A percentile compares a stretch with the other conserved stretches of the same genome.
These are phyloP conservation scores for Pharmacophagus antenor DNA, from an alignment of 2,888 invertebrate species.

Conservation along the genomic window DNA sequence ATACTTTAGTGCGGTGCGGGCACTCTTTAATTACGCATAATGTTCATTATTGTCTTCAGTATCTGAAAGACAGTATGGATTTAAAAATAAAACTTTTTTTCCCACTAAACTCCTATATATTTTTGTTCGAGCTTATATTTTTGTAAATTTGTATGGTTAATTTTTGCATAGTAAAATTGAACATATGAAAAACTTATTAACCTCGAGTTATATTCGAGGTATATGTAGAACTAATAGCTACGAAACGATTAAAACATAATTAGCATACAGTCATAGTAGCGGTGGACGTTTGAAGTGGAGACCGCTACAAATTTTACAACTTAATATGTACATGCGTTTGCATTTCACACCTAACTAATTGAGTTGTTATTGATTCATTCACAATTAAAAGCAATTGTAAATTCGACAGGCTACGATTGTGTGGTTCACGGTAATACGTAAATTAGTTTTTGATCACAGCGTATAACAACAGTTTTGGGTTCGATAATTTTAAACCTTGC, in stretches of 20 bases:
- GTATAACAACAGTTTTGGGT: conserved; percentile 51
- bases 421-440: conserved; percentile 31
- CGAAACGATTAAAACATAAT: conserved; percentile 10
- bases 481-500: conserved; percentile 42
- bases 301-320: conserved; percentile 27
- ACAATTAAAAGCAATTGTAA: conserved; percentile 38
- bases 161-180: not conserved
- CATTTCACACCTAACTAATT: conserved; percentile 41
- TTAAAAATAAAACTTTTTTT: no score
- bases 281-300: conserved; percentile 21
- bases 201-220: conserved; percentile 7
- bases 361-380: conserved; percentile 38
- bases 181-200: conserved; percentile 9
- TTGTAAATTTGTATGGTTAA: no score
- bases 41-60: conserved; percentile 43
- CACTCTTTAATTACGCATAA: conserved; percentile 47
- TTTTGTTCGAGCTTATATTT: no score
- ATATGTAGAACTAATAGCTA: conserved; percentile 13
- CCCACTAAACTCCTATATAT: no score
- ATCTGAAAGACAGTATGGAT: conserved; percentile 40
- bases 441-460: conserved; percentile 37
- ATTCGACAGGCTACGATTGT: conserved; percentile 38
- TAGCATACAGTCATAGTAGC: conserved; percentile 26
- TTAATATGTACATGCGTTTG: conserved; percentile 35
- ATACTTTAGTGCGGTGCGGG: conserved; percentile 36